A percentile compares a stretch with the other conserved stretches of the same genome.
These are phyloP conservation scores for Siphamia tubifer DNA, from an alignment of 2,113 vertebrate species.

Conservation along the genomic window DNA sequence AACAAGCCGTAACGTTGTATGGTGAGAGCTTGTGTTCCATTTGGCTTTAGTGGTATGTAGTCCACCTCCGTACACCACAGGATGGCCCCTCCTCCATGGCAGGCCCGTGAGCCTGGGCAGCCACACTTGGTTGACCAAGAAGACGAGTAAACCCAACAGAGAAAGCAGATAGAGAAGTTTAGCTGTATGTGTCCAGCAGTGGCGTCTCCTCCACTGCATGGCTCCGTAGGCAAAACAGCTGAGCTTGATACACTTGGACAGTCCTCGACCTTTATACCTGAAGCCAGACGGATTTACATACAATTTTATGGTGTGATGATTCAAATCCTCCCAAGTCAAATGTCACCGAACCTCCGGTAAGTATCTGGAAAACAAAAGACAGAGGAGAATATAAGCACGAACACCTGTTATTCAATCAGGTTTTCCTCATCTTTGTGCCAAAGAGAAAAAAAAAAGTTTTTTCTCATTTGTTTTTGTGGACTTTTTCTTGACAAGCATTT, in stretches of 20 bases:
- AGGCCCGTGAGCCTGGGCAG: constrained; percentile 73
- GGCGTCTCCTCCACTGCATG: constrained; percentile 93
- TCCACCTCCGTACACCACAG: constrained; percentile 82
- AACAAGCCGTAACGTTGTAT: constrained; percentile 80
- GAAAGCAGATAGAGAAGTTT: constrained; percentile 84
- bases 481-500: too few relatives aligned
- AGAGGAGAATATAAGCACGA: not conserved
- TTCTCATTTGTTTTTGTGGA: too few relatives aligned
- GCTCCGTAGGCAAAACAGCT: constrained; percentile 15
- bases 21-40: constrained; percentile 80
- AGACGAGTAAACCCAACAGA: constrained; percentile 84
- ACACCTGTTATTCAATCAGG: not conserved
- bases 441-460: too few relatives aligned
- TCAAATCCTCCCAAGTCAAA: not conserved
- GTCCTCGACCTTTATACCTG: not conserved
- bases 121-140: constrained; percentile 87
- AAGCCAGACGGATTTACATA: not conserved
- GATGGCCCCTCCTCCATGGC: constrained; percentile 81
- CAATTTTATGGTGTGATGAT: not conserved
- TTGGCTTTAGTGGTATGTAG: constrained; percentile 79
- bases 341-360: not conserved
- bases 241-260: not conserved
- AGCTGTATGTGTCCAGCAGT: constrained; percentile 85
- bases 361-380: constrained; percentile 16
- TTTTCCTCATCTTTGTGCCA: too few relatives aligned